Base-by-base conservation (phyloP, 2,797 vertebrate species). In the Mus caroli region DNA sequence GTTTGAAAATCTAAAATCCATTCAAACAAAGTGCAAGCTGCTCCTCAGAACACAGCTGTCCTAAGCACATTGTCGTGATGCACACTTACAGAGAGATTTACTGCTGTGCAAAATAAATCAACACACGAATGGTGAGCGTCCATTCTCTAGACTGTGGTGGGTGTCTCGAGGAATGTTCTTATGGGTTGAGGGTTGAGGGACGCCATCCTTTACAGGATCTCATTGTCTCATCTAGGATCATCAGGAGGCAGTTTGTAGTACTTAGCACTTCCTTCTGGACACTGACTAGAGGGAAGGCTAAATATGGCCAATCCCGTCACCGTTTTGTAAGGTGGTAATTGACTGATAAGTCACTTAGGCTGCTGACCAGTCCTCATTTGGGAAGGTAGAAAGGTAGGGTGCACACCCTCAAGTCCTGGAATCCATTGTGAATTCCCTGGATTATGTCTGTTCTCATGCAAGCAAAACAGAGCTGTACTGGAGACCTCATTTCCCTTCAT, bases 291-390 rank as follows among this genome's bases (percentile, higher is more conserved):
- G 34, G 82, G 75, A 79, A 77, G 54, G 56, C 67, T 92, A 52
- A 46, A 40, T 88, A 0, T 69, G 43, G 75, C 78, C 11, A 6
- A 9, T 54, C 15, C 58, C 20, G 11, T 24, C 14, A 19, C 76
- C 34, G 43, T 28, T 73, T 83, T 94, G 75, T 88, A 95, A 87
- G 12, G 58, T 58, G 37, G 64, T 84, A 43, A 83, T 77, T 26
- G 69, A 77, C 71, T 67, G 34, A 95, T 60, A 87, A 73, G 50
- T 79, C 15, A 14, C n/a, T 52, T 88, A 71, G 54, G 52, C 73
- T 94, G 37, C n/a, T 24, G 9, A 62, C n/a, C 37, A 58, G 3
- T 34, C 91, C 58, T 93, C 52, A 10, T 69, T 26, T 84, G 28
- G 67, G 73, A 34, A n/a, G 64, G 9, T 67, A 56, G 54, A 69